phyloP scores from a whole-genome alignment of 2,797 vertebrate species.

The Sphaeramia orbicularis region DNA sequence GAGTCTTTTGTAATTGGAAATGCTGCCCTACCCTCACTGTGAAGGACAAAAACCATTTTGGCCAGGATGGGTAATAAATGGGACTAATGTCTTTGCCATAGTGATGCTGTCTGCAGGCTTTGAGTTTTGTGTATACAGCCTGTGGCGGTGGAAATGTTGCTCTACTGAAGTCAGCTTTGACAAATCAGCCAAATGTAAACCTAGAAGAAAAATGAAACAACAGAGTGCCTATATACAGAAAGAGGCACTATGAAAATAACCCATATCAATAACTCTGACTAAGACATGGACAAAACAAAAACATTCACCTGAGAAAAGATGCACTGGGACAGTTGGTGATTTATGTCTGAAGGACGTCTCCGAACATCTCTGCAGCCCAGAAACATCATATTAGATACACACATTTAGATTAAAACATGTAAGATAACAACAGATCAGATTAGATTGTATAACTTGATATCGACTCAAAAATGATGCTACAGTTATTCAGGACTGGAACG shows the following conservation, averaged over 20 bases:
- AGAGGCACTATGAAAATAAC: constrained; percentile 55
- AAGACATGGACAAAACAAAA: constrained; percentile 26
- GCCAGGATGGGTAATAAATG: constrained; percentile 74
- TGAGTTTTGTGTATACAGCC: constrained; percentile 63
- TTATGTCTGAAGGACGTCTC: not conserved
- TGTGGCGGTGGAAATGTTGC: constrained; percentile 64
- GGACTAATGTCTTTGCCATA: constrained; percentile 73
- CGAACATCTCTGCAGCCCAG: not conserved
- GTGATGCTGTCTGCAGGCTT: constrained; percentile 61
- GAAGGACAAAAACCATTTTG: constrained; percentile 76
- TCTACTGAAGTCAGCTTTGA: constrained; percentile 73
- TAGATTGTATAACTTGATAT: too few relatives aligned
- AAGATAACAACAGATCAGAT: too few relatives aligned
- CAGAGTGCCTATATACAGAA: constrained; percentile 54
- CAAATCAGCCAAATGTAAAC: constrained; percentile 61
- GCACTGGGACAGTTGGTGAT: constrained; percentile 3
- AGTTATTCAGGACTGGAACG: too few relatives aligned
- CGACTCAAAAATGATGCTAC: too few relatives aligned
- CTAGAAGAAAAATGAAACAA: constrained; percentile 52
- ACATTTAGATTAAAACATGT: constrained; percentile 2
- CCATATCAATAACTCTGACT: constrained; percentile 60
- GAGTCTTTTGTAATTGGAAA: constrained; percentile 78
- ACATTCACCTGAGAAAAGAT: constrained; percentile 41
- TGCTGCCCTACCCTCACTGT: constrained; percentile 59
- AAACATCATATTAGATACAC: not conserved